phyloP scores from a whole-genome alignment of 2,797 vertebrate genomes.

The Aplochiton taeniatus region DNA sequence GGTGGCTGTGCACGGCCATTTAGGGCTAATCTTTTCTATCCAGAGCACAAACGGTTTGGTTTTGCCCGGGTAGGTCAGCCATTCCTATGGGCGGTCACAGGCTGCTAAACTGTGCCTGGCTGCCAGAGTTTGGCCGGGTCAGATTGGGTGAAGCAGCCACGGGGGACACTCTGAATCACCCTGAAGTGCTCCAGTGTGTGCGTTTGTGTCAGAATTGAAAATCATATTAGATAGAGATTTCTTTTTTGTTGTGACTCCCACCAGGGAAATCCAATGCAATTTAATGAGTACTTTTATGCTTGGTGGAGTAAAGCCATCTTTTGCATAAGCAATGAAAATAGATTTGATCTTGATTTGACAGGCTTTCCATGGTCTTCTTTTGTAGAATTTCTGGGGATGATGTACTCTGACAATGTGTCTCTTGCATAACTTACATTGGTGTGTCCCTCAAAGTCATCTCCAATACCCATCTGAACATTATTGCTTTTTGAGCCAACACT shows the following conservation, averaged over 20 bases:
- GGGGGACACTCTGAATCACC: not conserved
- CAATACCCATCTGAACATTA: no score
- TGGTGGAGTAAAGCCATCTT: not conserved
- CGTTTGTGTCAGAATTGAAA: constrained; percentile 3
- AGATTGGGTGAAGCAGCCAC: not conserved
- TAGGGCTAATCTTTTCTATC: not conserved
- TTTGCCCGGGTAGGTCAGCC: not conserved
- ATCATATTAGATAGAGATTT: not conserved
- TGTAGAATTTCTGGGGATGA: constrained; percentile 1
- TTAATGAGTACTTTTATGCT: constrained; percentile 14
- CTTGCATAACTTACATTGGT: no score
- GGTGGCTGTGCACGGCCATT: not conserved
- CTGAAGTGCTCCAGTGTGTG: not conserved
- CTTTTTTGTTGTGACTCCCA: not conserved
- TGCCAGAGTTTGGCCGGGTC: not conserved
- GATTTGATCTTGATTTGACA: constrained; percentile 4
- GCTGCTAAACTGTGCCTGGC: not conserved
- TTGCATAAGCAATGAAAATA: not conserved
- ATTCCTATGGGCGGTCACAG: not conserved
- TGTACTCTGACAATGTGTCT: not conserved
- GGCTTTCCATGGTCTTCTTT: not conserved
- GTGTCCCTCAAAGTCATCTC: no score
- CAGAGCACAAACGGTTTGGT: no score
- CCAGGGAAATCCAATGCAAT: constrained; percentile 12
- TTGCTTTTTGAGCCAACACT: no score